Conservation (phyloP, 2,888 invertebrate species). For the Sarcophaga carnaria region DNA sequence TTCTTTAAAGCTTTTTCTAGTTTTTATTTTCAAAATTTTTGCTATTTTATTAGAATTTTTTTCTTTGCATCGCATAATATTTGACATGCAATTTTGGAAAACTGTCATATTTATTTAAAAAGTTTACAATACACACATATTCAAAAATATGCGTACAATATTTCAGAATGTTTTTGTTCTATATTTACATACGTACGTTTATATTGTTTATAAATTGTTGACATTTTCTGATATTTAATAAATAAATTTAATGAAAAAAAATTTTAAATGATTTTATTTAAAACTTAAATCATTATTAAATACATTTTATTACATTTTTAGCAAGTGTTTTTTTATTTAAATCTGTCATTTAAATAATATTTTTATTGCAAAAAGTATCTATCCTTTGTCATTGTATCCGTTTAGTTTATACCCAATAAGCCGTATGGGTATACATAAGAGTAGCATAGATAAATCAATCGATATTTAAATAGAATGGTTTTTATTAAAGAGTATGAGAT, state of each 20-base stretch:
- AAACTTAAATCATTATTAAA: not conserved
- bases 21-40: conserved; percentile 1
- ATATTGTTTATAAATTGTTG: not conserved
- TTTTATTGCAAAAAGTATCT: not conserved
- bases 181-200: too few species aligned
- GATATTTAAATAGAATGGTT: too few species aligned
- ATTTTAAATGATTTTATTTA: not conserved
- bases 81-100: conserved; percentile 57
- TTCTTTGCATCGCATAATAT: conserved; percentile 17
- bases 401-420: not conserved
- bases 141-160: too few species aligned
- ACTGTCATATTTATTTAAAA: conserved; percentile 42
- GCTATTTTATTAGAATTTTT: not conserved
- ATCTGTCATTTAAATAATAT: conserved; percentile 1
- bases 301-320: not conserved
- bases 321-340: not conserved
- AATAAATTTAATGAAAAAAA: not conserved
- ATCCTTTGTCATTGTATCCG: not conserved
- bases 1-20: not conserved
- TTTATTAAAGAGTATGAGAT: too few species aligned
- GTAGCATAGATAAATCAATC: too few species aligned
- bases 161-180: too few species aligned
- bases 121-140: not conserved
- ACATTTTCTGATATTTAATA: not conserved
- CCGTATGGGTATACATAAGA: too few species aligned